Evolutionary conservation across 2,113 vertebrate species (phyloP).

Genomic region (Psilopogon haemacephalus): DNA sequence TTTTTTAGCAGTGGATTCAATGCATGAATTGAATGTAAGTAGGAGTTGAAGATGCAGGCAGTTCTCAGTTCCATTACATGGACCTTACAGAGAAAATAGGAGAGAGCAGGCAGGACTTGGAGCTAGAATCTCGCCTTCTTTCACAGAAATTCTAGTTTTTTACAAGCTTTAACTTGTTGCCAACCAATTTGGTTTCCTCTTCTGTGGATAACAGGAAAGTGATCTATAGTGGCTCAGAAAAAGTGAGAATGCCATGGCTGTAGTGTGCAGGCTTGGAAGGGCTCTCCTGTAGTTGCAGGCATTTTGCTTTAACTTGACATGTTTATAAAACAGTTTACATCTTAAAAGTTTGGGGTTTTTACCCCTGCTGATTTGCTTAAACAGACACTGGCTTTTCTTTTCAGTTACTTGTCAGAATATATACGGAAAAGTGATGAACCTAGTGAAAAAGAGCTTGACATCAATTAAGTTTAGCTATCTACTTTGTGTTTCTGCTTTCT

Average conservation of each 20-base stretch:
- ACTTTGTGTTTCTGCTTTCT: slow-evolving; percentile 42
- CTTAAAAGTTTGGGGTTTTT: slow-evolving; percentile 52
- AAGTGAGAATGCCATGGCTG: neutral
- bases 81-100: neutral
- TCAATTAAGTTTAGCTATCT: slow-evolving; percentile 60
- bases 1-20: neutral
- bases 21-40: neutral
- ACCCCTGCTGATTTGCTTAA: slow-evolving; percentile 52
- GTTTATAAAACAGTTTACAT: slow-evolving; percentile 68
- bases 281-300: slow-evolving; percentile 40
- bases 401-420: slow-evolving; percentile 58
- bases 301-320: slow-evolving; percentile 55
- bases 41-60: neutral
- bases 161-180: neutral
- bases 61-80: neutral
- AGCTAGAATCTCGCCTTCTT: neutral
- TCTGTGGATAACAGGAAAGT: neutral
- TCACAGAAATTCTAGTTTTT: neutral
- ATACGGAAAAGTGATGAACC: slow-evolving; percentile 54
- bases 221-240: neutral
- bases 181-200: neutral
- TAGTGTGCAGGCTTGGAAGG: neutral
- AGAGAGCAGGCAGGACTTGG: neutral
- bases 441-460: slow-evolving; percentile 49
- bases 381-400: slow-evolving; percentile 46